phyloP scores from a whole-genome alignment of 2,113 vertebrate genomes.

The Cairina moschata region DNA sequence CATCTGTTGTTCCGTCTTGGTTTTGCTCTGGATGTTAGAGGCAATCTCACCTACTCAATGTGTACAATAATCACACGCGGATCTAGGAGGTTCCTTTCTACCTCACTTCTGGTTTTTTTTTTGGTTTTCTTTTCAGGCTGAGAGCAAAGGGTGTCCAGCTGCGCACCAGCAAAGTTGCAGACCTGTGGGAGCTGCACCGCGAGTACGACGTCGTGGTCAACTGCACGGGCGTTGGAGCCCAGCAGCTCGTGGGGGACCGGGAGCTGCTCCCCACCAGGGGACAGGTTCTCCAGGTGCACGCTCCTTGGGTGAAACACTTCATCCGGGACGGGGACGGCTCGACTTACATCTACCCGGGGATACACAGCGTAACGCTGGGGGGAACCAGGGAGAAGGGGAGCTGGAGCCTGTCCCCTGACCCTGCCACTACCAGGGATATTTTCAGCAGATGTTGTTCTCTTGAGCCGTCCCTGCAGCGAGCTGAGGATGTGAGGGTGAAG shows the following conservation, averaged over 20 bases:
- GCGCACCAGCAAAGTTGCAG: slow-evolving; percentile 74
- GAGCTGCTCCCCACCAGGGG: slow-evolving; percentile 83
- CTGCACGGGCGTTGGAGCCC: slow-evolving; percentile 88
- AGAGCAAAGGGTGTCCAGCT: slow-evolving; percentile 77
- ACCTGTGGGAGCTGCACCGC: slow-evolving; percentile 81
- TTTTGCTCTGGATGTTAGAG: neutral
- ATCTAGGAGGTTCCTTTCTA: neutral
- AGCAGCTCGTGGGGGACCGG: slow-evolving; percentile 75
- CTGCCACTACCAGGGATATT: slow-evolving; percentile 75
- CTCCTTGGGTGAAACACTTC: slow-evolving; percentile 93
- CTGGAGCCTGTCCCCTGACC: slow-evolving; percentile 81
- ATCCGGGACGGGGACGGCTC: slow-evolving; percentile 82
- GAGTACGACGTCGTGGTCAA: slow-evolving; percentile 87
- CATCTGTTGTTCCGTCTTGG: neutral
- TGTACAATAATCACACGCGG: neutral
- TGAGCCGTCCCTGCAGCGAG: slow-evolving; percentile 84
- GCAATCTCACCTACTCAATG: neutral
- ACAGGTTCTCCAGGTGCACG: slow-evolving; percentile 87
- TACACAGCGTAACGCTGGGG: slow-evolving; percentile 80
- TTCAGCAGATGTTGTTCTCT: slow-evolving; percentile 82
- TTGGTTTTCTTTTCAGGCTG: slow-evolving; percentile 66
- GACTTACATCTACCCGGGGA: slow-evolving; percentile 90
- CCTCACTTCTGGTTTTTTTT: neutral
- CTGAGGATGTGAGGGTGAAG: slow-evolving; percentile 67
- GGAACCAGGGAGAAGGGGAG: slow-evolving; percentile 84